Evolutionary conservation across 2,113 vertebrate species (phyloP).

Genomic region (Limanda limanda): DNA sequence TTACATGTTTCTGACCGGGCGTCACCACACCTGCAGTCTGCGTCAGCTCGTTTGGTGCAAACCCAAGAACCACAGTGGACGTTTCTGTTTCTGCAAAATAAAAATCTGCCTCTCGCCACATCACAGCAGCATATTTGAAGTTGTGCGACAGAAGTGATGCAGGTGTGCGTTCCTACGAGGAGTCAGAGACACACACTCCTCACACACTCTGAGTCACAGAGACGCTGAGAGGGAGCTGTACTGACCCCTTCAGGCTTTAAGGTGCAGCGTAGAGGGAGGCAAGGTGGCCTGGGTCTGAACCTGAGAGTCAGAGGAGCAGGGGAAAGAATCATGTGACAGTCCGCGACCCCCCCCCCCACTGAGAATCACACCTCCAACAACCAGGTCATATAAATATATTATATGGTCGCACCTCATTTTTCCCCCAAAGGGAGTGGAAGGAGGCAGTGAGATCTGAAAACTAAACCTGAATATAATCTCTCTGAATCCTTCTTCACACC

Average conservation of each 20-base stretch:
- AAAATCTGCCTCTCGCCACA: neutral
- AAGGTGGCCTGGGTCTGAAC: constrained; percentile 35
- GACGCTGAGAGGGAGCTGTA: constrained; percentile 43
- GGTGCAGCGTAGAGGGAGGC: constrained; percentile 36
- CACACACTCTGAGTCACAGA: constrained; percentile 32
- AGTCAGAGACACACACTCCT: constrained; percentile 22
- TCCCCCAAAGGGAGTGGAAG: neutral
- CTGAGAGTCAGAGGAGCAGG: constrained; percentile 45
- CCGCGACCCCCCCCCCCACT: constrained; percentile 27
- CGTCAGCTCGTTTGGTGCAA: neutral
- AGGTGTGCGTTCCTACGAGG: neutral
- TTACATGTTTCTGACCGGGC: constrained; percentile 12
- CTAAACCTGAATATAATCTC: neutral
- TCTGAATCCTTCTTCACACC: constrained; percentile 1
- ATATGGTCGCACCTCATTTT: neutral
- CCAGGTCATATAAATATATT: neutral
- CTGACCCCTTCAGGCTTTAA: constrained; percentile 63
- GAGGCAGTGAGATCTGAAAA: constrained; percentile 17
- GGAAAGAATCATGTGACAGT: constrained; percentile 15
- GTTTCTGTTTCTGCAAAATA: neutral
- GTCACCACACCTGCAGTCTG: neutral
- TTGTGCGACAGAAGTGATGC: neutral
- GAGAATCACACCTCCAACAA: neutral
- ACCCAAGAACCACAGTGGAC: neutral
- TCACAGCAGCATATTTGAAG: neutral